Evolutionary conservation across 2,888 invertebrate species (phyloP), one percentile per base, ranked within the genome.

Genomic region (Drosophila melanocephala): DNA sequence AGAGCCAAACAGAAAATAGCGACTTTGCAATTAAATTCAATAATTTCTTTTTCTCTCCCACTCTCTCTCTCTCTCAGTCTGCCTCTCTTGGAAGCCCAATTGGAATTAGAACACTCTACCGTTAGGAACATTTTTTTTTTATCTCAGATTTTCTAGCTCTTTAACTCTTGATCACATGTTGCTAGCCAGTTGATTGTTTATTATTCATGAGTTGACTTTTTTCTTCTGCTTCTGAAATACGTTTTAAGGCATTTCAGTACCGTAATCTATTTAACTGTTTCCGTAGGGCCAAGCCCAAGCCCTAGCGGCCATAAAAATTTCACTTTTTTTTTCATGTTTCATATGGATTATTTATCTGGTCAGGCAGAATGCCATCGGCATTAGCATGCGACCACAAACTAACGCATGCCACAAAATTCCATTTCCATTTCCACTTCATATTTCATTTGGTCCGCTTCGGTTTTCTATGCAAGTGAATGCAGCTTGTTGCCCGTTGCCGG

Each of bases 241-340:
- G 61, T 65, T 65, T 71, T 56, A 50, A 51, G 64, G 67, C 75
- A 19, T 70, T 69, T 83, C 72, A 81, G 79, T 75, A 86, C 85
- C 85, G 84, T 82, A 88, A 86, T 84, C 82, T 61, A 82, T 67
- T 86, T 88, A 86, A 88, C 84, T 87, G 88, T 86, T 86, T 83
- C n/a, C 28, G 14, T 57, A 68, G 71, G 75, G 55, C 63, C 53
- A 22, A 56, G 33, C 59, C 67, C 58, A 51, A 59, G 55, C 63
- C 65, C 70, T 58, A 65, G 59, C 52, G 57, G 44, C 66, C 22
- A 75, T 5, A 55, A 28, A 73, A 77, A 72, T 83, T 86, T 84
- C 83, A 84, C 87, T 87, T 84, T 86, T 33, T 28, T 65, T 22
- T 30, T 35, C 39, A 22, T 32, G 42, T 32, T 61, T 22, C 5